A percentile compares a stretch with the other conserved stretches of the same genome.
These are phyloP conservation scores for Halcyon chelicuti DNA, from an alignment of 2,797 vertebrate species.

Conservation along the genomic window DNA sequence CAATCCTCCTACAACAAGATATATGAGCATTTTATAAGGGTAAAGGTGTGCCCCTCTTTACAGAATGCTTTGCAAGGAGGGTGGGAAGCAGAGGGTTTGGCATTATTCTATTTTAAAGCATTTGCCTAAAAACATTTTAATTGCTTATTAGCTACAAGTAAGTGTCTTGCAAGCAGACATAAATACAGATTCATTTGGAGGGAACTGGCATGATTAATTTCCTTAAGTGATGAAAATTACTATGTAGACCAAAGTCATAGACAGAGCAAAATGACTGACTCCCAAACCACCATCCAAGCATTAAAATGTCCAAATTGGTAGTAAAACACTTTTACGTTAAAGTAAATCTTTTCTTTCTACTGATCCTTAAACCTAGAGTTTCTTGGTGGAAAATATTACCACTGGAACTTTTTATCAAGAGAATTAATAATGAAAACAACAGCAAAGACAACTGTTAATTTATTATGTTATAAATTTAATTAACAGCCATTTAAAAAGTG, in stretches of 20 bases:
- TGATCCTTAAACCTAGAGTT: neutral
- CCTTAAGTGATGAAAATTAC: slow-evolving; percentile 34
- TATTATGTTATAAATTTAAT: slow-evolving; percentile 25
- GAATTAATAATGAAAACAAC: slow-evolving; percentile 34
- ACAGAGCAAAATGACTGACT: slow-evolving; percentile 9
- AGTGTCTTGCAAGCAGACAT: neutral
- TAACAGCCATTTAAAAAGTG: slow-evolving; percentile 28
- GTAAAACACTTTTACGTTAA: neutral
- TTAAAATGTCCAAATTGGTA: neutral
- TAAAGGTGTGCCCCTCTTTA: neutral
- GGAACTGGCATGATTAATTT: neutral
- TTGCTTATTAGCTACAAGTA: neutral
- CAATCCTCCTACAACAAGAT: neutral
- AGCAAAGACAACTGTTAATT: slow-evolving; percentile 10
- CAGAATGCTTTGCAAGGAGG: neutral
- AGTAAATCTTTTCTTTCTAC: slow-evolving; percentile 19
- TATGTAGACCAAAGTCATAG: slow-evolving; percentile 23
- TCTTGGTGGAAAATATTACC: slow-evolving; percentile 1
- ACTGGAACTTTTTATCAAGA: neutral
- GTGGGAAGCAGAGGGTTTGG: neutral
- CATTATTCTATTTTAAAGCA: neutral
- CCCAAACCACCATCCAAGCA: neutral
- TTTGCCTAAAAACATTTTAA: slow-evolving; percentile 10
- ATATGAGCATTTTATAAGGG: neutral
- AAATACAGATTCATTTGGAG: slow-evolving; percentile 1